A percentile compares a stretch with the other conserved stretches of the same genome.
Conservation (phyloP, 2,113 vertebrate species). For the Hyperopisus bebe region DNA sequence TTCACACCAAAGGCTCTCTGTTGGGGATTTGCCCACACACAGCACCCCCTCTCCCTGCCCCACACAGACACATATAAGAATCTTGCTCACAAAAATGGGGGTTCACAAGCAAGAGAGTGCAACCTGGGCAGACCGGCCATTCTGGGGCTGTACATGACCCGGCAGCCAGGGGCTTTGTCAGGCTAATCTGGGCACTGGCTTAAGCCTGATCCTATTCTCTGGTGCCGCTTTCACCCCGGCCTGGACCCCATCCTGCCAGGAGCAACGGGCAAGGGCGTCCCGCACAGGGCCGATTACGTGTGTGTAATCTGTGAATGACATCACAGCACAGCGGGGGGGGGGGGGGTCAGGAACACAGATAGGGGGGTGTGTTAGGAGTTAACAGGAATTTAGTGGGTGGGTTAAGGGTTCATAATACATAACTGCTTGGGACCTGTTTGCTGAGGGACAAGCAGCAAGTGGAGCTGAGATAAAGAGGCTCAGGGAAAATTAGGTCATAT, state of each 20-base stretch:
- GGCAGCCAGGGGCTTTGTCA: slow-evolving; percentile 52
- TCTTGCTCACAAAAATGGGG: slow-evolving; percentile 9
- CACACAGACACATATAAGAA: background rate
- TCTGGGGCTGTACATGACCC: slow-evolving; percentile 41
- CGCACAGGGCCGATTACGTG: slow-evolving; percentile 40
- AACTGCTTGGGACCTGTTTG: background rate
- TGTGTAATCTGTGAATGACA: background rate
- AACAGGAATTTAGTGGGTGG: background rate
- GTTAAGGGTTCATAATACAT: background rate
- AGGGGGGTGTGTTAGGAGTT: background rate
- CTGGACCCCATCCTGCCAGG: slow-evolving; percentile 45
- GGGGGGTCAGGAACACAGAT: background rate
- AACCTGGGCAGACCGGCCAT: slow-evolving; percentile 27
- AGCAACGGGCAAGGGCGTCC: slow-evolving; percentile 24
- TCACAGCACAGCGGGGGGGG: background rate
- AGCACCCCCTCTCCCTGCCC: background rate
- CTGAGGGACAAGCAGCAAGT: background rate
- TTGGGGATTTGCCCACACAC: background rate
- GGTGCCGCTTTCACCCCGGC: slow-evolving; percentile 39
- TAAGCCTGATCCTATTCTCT: slow-evolving; percentile 52
- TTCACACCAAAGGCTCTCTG: background rate
- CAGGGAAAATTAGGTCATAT: background rate
- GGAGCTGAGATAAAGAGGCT: background rate
- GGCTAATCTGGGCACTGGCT: slow-evolving; percentile 55
- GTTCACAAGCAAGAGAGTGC: slow-evolving; percentile 38